Evolutionary conservation across 2,113 vertebrate species (phyloP).

Genomic region (Bungarus multicinctus): DNA sequence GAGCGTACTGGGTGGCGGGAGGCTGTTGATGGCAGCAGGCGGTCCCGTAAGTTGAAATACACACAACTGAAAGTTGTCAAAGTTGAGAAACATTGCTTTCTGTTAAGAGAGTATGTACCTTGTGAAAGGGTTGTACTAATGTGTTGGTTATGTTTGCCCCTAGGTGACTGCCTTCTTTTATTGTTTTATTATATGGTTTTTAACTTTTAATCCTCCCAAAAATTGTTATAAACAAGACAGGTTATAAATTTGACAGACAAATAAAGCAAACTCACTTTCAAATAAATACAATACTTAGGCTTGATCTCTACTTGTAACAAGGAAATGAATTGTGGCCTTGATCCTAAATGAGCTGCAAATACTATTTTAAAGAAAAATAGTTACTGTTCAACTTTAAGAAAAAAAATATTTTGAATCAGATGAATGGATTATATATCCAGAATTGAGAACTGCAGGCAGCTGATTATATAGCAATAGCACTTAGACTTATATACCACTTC

Average conservation of each 20-base stretch:
- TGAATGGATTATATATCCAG: neutral
- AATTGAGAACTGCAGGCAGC: neutral
- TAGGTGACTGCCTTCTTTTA: neutral
- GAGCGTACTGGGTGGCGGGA: no score
- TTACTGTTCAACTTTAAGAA: neutral
- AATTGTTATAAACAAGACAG: neutral
- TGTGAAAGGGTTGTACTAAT: neutral
- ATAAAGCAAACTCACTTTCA: neutral
- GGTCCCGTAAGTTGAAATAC: neutral
- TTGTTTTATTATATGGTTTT: neutral
- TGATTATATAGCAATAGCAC: neutral
- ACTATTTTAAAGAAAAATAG: neutral
- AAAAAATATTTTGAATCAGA: neutral
- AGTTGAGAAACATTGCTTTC: neutral
- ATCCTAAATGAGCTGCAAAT: neutral
- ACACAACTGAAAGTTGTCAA: neutral
- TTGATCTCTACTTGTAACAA: neutral
- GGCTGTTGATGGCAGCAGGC: no score
- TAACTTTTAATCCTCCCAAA: neutral
- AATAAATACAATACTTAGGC: neutral
- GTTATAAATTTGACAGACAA: neutral
- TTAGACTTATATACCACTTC: neutral
- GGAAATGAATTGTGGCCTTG: neutral
- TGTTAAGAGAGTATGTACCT: neutral
- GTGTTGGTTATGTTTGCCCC: neutral